These are phyloP conservation scores for Micronycteris hirsuta DNA, from an alignment of 2,113 vertebrate species.

Conservation along the genomic window DNA sequence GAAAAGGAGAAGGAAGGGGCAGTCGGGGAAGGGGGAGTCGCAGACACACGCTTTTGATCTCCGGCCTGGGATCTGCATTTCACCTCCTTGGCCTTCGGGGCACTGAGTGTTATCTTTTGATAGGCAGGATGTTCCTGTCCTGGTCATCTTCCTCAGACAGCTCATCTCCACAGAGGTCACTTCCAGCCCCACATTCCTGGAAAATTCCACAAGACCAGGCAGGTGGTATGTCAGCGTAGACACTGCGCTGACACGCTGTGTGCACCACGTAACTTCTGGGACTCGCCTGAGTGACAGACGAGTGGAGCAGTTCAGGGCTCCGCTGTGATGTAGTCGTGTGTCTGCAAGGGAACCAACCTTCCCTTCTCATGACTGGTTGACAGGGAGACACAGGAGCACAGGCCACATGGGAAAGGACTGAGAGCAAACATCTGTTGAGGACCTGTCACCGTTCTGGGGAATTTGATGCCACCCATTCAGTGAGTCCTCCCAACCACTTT, in stretches of 20 bases:
- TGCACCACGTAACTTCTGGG: not conserved
- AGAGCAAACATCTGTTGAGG: not conserved
- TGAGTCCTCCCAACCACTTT: not conserved
- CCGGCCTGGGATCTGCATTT: slow-evolving; percentile 16
- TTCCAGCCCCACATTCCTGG: slow-evolving; percentile 32
- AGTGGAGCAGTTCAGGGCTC: not conserved
- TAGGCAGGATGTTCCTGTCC: slow-evolving; percentile 37
- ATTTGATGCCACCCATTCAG: not conserved
- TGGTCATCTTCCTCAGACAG: slow-evolving; percentile 27
- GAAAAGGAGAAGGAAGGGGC: not conserved
- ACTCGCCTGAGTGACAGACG: not conserved
- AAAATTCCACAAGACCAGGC: slow-evolving; percentile 43
- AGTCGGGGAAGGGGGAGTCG: not conserved
- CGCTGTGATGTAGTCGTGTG: rapidly evolving
- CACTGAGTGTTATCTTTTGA: not conserved
- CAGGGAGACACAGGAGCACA: not conserved
- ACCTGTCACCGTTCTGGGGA: not conserved
- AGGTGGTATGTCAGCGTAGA: not conserved
- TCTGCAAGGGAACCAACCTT: not conserved
- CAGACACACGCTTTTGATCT: not conserved
- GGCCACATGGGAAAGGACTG: not conserved
- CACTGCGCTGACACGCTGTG: not conserved
- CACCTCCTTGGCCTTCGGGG: slow-evolving; percentile 25
- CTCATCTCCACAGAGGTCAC: not conserved
- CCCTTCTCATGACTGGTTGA: not conserved